Evolutionary conservation across 2,113 vertebrate species (phyloP), one percentile per base, ranked within the genome.

Genomic region (Peromyscus californicus): DNA sequence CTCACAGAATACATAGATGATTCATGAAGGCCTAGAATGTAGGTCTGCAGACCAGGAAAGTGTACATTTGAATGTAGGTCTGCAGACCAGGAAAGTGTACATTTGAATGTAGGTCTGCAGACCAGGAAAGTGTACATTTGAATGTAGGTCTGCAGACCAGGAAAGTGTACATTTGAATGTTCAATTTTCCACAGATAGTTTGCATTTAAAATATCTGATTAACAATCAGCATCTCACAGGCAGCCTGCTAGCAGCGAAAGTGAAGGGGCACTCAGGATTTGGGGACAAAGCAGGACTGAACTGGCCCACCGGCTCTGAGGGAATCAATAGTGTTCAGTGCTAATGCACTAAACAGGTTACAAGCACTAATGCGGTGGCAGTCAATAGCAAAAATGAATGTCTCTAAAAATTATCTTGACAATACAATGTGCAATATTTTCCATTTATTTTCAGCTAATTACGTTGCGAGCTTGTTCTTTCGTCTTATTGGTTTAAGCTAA

Each of bases 261-360:
- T 91, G 91, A 98, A 97, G 92, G 97, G 97, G 97, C 97, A 74
- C 95, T 97, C 96, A 88, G 96, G 89, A 98, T 98, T 98, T 97
- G 95, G 96, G 89, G 85, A 96, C 97, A 98, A 98, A 95, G 97
- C 95, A 85, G 97, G 97, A 98, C 98, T 97, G 91, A 97, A 98
- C 98, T 97, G 92, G 92, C 97, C 95, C 95, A 95, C 98, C 98
- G 98, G 97, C 97, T 98, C 98, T 98, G 76, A 59, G 97, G 85
- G 95, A 98, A 99, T 99, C 98, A 99, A 98, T 99, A 99, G 97
- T 97, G 96, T 98, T 99, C 98, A 98, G 97, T 97, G 98, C 98
- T 98, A 99, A 99, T 98, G 98, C 98, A 98, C 98, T 99, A 98
- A 99, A 96, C 97, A 98, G 95, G 98, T 99, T 99, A 98, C 97